Conservation (phyloP, 2,113 vertebrate species). For the Poeciliopsis occidentalis region DNA sequence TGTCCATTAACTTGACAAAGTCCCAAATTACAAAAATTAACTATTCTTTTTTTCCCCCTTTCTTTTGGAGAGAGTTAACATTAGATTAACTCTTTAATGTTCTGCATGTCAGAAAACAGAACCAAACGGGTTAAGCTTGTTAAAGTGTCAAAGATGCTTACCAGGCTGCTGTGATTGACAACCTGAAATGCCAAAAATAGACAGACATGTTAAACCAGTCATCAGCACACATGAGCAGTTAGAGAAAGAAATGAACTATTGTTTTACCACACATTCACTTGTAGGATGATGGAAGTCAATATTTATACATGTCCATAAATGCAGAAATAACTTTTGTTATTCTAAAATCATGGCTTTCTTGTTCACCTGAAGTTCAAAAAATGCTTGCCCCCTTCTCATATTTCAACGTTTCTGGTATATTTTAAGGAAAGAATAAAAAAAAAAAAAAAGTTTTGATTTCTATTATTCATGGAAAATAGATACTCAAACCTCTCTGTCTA, state of each 20-base stretch:
- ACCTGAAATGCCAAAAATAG: conserved; percentile 31
- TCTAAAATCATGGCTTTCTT: no score
- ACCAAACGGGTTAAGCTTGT: background rate
- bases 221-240: background rate
- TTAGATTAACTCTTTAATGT: background rate
- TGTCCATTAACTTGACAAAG: background rate
- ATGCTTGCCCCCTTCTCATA: no score
- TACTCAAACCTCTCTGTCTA: no score
- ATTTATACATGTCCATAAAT: no score
- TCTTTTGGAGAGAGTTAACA: background rate
- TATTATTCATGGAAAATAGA: no score
- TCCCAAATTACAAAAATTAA: background rate
- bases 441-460: no score
- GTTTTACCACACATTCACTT: background rate
- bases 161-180: conserved; percentile 12
- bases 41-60: background rate
- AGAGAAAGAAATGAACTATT: background rate
- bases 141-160: conserved; percentile 19
- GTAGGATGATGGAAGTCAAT: no score
- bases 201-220: background rate
- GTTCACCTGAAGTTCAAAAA: no score
- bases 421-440: no score
- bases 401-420: no score
- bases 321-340: no score
- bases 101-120: background rate